These are phyloP conservation scores for Crypturellus undulatus DNA, from an alignment of 2,113 vertebrate species.

Conservation along the genomic window DNA sequence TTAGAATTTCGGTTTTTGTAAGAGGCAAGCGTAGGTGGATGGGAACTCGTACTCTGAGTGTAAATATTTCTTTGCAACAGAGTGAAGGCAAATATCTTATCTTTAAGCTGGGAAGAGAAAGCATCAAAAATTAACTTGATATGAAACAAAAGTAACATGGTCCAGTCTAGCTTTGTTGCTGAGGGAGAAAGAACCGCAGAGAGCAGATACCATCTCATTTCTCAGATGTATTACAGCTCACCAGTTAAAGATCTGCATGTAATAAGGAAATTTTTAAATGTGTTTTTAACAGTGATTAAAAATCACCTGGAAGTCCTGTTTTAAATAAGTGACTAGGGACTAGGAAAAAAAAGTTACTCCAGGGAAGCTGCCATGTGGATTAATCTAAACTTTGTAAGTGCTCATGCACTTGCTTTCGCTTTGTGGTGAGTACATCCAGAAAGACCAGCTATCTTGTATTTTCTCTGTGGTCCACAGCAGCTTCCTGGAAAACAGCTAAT, in stretches of 20 bases:
- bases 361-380: not conserved
- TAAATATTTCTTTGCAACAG: constrained; percentile 17
- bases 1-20: constrained; percentile 1
- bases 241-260: not conserved
- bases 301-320: not conserved
- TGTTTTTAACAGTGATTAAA: not conserved
- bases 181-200: not conserved
- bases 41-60: not conserved
- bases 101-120: not conserved
- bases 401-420: not conserved
- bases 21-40: not conserved
- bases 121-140: not conserved
- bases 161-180: not conserved
- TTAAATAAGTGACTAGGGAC: not conserved
- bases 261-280: not conserved
- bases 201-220: not conserved
- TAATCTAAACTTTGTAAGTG: not conserved
- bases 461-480: not conserved
- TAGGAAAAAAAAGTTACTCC: not conserved
- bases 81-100: not conserved
- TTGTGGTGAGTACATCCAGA: not conserved
- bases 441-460: not conserved
- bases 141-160: not conserved
- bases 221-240: not conserved
- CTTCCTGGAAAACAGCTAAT: not conserved